Percentiles rank a stretch among this genome's conserved stretches.
Conservation (phyloP, 2,797 vertebrate genomes). For the Hoplostethus mediterraneus region DNA sequence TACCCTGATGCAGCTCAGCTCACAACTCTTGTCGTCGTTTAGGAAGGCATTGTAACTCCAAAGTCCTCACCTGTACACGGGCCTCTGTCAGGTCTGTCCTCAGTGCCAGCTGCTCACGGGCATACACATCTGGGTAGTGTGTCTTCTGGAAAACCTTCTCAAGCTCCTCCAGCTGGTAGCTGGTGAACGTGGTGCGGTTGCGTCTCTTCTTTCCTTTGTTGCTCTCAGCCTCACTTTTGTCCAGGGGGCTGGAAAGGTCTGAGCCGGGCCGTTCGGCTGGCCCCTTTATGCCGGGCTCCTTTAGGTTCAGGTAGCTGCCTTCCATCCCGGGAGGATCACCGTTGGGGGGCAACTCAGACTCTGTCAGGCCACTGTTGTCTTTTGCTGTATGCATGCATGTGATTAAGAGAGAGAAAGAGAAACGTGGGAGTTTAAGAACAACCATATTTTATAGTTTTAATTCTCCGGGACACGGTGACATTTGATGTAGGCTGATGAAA, state of each 20-base stretch:
- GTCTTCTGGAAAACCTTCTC: conserved; percentile 99
- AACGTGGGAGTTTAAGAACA: neutral
- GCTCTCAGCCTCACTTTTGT: conserved; percentile 93
- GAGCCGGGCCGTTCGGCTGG: conserved; percentile 87
- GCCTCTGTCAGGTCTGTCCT: conserved; percentile 96
- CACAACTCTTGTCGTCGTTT: conserved; percentile 6
- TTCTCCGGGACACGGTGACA: neutral
- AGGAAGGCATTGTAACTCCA: neutral
- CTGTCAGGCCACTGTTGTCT: conserved; percentile 88
- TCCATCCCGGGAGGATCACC: conserved; percentile 93
- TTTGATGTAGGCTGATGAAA: conserved; percentile 7
- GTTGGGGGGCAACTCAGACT: conserved; percentile 87
- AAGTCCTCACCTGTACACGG: conserved; percentile 90
- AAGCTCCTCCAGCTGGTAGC: conserved; percentile 96
- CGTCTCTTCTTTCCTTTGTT: conserved; percentile 97
- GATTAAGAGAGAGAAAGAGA: conserved; percentile 13
- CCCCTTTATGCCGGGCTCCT: conserved; percentile 89
- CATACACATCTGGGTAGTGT: conserved; percentile 96
- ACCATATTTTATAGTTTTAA: neutral
- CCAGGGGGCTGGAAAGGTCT: conserved; percentile 90
- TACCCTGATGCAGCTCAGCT: conserved; percentile 25
- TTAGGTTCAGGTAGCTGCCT: conserved; percentile 92
- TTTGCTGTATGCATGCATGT: conserved; percentile 83
- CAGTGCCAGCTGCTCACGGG: conserved; percentile 95
- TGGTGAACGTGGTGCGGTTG: conserved; percentile 96